Evolutionary conservation across 2,113 vertebrate genomes (phyloP), one percentile per base, ranked within the genome.

Genomic region (Bujurquina vittata): DNA sequence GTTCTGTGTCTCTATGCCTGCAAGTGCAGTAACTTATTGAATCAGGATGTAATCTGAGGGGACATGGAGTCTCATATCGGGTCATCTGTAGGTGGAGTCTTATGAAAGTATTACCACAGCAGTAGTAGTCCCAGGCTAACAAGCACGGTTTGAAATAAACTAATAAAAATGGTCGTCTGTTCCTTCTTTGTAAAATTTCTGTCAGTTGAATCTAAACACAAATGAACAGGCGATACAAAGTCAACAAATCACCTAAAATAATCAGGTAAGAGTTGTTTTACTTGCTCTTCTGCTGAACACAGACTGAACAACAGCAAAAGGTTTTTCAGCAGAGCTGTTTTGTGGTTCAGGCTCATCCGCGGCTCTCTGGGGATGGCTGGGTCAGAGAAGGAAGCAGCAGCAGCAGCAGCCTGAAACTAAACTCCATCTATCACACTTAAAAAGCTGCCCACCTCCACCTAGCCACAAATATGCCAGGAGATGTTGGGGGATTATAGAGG

Each of bases 381-480:
- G 77, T 84, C 86, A 89, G 79, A 80, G 84, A 87, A 73, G 81
- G 86, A 91, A 85, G 86, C 82, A 75, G 85, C 85, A 20, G 80
- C 90, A 90, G 85, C 90, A 90, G 85, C 89, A 86, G 86, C 88
- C 81, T 84, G 86, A 84, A 87, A 89, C 91, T 84, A 93, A 93
- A 93, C 89, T 92, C 90, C 90, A 95, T 95, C 94, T 87, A 95
- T 95, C 94, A 94, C 93, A 94, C 92, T 95, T 95, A 94, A 93
- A 92, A 90, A 91, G 87, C 89, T 88, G 75, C 90, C 92, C 90
- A 91, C 90, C 90, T 90, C 76, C 79, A 92, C 80, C 89, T 87
- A 75, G 74, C 80, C 87, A 83, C 75, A 76, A 79, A 90, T 80
- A 89, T 75, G 82, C 90, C 81, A 65, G 69, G 77, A 90, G 83